phyloP scores from a whole-genome alignment of 1,140 invertebrate species.

The Coelopa frigida region DNA sequence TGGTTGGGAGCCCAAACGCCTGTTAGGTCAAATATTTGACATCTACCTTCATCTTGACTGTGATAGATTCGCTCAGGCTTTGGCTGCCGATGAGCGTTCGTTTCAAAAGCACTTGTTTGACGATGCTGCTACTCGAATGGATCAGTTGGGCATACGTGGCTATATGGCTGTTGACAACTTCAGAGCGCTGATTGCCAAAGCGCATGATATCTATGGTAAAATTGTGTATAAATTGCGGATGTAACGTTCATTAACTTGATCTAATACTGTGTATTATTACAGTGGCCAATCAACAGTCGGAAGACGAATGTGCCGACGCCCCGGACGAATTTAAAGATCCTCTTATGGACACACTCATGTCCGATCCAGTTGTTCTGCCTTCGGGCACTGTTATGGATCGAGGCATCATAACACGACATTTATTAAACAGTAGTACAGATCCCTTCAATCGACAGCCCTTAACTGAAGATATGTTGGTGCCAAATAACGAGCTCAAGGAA shows the following conservation, averaged over 20 bases:
- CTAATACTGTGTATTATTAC: no score
- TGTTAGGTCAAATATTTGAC: slow-evolving; percentile 85
- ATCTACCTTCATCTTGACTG: slow-evolving; percentile 96
- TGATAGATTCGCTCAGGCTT: slow-evolving; percentile 77
- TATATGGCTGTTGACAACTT: slow-evolving; percentile 75
- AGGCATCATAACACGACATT: slow-evolving; percentile 84
- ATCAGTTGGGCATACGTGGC: slow-evolving; percentile 75
- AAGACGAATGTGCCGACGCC: slow-evolving; percentile 89
- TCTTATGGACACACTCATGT: slow-evolving; percentile 95
- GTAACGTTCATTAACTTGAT: slow-evolving; percentile 3
- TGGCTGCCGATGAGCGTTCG: slow-evolving; percentile 89
- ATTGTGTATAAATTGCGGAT: no score
- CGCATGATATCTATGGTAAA: slow-evolving; percentile 62
- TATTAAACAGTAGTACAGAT: slow-evolving; percentile 93
- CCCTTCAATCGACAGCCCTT: slow-evolving; percentile 93
- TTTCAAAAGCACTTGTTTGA: slow-evolving; percentile 88
- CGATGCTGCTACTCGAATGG: slow-evolving; percentile 74
- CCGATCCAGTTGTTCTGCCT: slow-evolving; percentile 87
- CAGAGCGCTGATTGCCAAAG: slow-evolving; percentile 66
- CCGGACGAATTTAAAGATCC: slow-evolving; percentile 97
- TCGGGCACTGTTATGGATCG: slow-evolving; percentile 93
- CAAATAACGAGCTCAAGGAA: slow-evolving; percentile 67
- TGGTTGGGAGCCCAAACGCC: slow-evolving; percentile 86
- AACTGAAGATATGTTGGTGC: slow-evolving; percentile 74
- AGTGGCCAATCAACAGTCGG: slow-evolving; percentile 74